phyloP scores from a whole-genome alignment of 2,888 invertebrate genomes.

The Andricus quercusramuli region DNA sequence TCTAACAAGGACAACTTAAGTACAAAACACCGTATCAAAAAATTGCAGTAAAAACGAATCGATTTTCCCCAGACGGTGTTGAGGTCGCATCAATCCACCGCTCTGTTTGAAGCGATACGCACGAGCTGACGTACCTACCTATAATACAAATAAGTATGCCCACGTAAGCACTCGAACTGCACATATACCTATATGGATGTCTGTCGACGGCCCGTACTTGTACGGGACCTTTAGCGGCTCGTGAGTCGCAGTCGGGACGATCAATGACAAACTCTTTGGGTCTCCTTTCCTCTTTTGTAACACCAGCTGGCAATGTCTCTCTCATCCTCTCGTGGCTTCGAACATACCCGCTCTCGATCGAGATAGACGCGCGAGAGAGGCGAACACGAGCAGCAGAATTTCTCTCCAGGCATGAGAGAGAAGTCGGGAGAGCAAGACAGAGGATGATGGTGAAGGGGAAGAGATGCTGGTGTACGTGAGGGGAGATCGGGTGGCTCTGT shows the following conservation, averaged over 20 bases:
- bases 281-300: slow-evolving; percentile 55
- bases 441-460: slow-evolving; percentile 52
- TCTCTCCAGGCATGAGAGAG: slow-evolving; percentile 46
- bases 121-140: slow-evolving; percentile 46
- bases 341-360: slow-evolving; percentile 74
- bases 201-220: slow-evolving; percentile 72
- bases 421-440: slow-evolving; percentile 51
- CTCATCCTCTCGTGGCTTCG: slow-evolving; percentile 55
- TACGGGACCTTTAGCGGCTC: slow-evolving; percentile 78
- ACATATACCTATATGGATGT: slow-evolving; percentile 58
- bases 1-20: neutral
- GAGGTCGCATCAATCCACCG: slow-evolving; percentile 13
- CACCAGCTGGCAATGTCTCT: slow-evolving; percentile 57
- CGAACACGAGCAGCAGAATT: slow-evolving; percentile 64
- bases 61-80: slow-evolving; percentile 23
- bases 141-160: slow-evolving; percentile 49
- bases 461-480: slow-evolving; percentile 44
- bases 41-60: neutral
- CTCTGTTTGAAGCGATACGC: slow-evolving; percentile 44
- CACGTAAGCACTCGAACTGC: slow-evolving; percentile 54
- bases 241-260: slow-evolving; percentile 73
- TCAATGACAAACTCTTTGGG: slow-evolving; percentile 76
- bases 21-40: neutral
- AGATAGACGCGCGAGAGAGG: slow-evolving; percentile 74
- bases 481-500: slow-evolving; percentile 46